These are phyloP conservation scores for Cololabis saira DNA, from an alignment of 2,113 vertebrate species.

Conservation along the genomic window DNA sequence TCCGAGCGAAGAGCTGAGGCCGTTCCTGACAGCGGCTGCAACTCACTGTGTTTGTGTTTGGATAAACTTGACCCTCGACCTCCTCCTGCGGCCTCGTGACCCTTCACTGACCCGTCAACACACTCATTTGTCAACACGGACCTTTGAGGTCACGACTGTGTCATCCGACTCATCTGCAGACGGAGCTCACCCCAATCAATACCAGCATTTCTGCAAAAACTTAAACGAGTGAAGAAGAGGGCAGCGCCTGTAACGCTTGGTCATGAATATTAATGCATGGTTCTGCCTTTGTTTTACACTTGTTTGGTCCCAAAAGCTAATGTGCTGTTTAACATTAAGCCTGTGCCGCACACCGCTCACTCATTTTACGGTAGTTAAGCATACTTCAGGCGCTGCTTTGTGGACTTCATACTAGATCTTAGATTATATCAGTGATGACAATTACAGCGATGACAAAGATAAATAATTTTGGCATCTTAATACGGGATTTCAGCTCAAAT, in stretches of 20 bases:
- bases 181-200: conserved; percentile 33
- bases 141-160: conserved; percentile 30
- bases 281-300: conserved; percentile 27
- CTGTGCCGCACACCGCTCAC: conserved; percentile 50
- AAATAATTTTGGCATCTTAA: too few relatives aligned
- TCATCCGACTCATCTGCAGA: conserved; percentile 6
- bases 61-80: conserved; percentile 65
- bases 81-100: conserved; percentile 45
- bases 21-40: conserved; percentile 31
- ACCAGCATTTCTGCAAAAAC: conserved; percentile 27
- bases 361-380: neutral
- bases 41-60: conserved; percentile 45
- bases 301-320: conserved; percentile 36
- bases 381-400: neutral
- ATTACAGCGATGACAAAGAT: too few relatives aligned
- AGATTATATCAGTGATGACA: neutral
- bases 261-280: conserved; percentile 45
- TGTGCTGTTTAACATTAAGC: conserved; percentile 52
- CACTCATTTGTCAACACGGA: conserved; percentile 71
- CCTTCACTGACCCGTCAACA: conserved; percentile 70
- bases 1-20: too few relatives aligned
- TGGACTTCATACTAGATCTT: neutral
- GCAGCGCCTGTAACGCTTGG: conserved; percentile 6
- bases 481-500: too few relatives aligned
- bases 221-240: conserved; percentile 13